Conservation (phyloP, 1,140 invertebrate species). For the Ectropis grisescens region DNA sequence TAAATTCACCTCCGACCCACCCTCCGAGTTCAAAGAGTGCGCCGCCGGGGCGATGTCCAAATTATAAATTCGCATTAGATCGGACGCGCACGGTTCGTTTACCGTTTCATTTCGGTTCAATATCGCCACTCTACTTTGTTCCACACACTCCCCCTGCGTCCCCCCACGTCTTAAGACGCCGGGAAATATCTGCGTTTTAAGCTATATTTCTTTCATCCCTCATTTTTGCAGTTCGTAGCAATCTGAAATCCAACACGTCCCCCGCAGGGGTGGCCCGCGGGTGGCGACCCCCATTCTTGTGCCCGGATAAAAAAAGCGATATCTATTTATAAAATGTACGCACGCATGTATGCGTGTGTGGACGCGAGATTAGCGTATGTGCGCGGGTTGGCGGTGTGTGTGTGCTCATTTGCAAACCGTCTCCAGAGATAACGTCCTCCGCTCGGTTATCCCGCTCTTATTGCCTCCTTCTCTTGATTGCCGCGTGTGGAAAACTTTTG, state of each 20-base stretch:
- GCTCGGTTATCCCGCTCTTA: constrained; percentile 62
- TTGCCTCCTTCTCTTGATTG: constrained; percentile 63
- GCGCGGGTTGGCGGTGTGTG: constrained; percentile 36
- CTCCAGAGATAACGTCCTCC: constrained; percentile 63
- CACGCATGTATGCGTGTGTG: constrained; percentile 46
- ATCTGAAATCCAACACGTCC: constrained; percentile 69
- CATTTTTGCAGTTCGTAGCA: constrained; percentile 72
- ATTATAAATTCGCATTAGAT: constrained; percentile 71
- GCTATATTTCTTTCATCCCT: constrained; percentile 74
- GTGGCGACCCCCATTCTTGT: constrained; percentile 60
- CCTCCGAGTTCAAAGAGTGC: constrained; percentile 59
- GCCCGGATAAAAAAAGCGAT: constrained; percentile 66
- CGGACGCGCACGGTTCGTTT: constrained; percentile 68
- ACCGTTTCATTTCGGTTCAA: constrained; percentile 69
- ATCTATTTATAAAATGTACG: constrained; percentile 68
- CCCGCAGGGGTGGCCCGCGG: constrained; percentile 44
- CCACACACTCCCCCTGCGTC: constrained; percentile 57
- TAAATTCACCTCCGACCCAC: constrained; percentile 47
- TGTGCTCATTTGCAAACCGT: constrained; percentile 68
- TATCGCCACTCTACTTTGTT: constrained; percentile 69
- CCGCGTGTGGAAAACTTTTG: constrained; percentile 54
- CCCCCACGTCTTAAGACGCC: constrained; percentile 61
- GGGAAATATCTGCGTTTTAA: constrained; percentile 72
- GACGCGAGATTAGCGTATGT: constrained; percentile 42
- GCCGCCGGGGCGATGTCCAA: constrained; percentile 59